Conservation (phyloP, 2,888 invertebrate genomes). For the Nomada ruficornis region DNA sequence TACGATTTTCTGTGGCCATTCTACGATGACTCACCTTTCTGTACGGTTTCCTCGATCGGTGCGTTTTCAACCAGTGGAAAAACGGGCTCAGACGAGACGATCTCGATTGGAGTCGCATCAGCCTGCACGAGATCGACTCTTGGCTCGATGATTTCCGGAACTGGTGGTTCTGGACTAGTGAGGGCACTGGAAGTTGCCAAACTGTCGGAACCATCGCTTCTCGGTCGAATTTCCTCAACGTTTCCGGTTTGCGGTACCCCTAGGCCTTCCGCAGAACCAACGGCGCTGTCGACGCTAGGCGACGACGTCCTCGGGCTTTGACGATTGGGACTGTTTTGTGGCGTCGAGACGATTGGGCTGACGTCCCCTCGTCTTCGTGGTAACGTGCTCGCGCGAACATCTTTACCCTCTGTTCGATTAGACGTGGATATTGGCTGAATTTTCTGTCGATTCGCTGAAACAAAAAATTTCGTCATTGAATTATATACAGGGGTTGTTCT, state of each 20-base stretch:
- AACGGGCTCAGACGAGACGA: conserved; percentile 54
- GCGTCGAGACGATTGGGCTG: conserved; percentile 77
- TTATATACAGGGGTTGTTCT: not conserved
- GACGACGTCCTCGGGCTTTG: conserved; percentile 84
- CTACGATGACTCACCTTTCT: conserved; percentile 83
- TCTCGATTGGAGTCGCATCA: conserved; percentile 65
- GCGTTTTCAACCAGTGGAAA: conserved; percentile 83
- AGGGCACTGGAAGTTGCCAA: conserved; percentile 85
- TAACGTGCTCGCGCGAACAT: conserved; percentile 81
- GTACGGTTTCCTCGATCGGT: conserved; percentile 85
- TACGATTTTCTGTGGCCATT: not conserved
- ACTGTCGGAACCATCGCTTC: conserved; percentile 85
- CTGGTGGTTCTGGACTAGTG: conserved; percentile 85
- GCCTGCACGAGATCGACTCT: conserved; percentile 81
- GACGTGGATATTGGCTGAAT: conserved; percentile 72
- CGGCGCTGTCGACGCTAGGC: conserved; percentile 87
- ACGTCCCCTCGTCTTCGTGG: conserved; percentile 84
- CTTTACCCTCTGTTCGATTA: conserved; percentile 72
- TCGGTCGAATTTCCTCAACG: conserved; percentile 76
- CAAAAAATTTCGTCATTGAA: conserved; percentile 4
- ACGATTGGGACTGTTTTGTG: conserved; percentile 81
- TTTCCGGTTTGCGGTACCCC: conserved; percentile 71
- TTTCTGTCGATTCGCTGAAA: conserved; percentile 73
- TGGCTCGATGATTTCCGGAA: conserved; percentile 84
- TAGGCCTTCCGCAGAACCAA: conserved; percentile 87